Percentiles rank a stretch among this genome's conserved stretches.
phyloP scores from a whole-genome alignment of 1,140 invertebrate species.

The Thaumatotibia leucotreta region DNA sequence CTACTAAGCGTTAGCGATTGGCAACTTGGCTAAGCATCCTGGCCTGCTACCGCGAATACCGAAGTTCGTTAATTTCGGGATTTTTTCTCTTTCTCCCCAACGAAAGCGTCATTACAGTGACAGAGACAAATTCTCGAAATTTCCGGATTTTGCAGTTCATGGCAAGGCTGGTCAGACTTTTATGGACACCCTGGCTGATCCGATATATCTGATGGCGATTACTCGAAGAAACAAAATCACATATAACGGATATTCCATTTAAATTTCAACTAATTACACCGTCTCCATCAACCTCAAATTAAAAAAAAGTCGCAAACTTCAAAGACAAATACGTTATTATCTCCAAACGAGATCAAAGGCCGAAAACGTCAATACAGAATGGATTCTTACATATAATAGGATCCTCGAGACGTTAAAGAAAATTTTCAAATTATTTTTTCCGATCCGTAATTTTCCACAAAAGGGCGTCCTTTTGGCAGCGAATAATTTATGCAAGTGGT shows the following conservation, averaged over 20 bases:
- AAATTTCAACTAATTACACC: neutral
- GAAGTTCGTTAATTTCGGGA: too few species aligned
- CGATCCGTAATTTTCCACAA: slow-evolving; percentile 55
- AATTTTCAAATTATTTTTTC: slow-evolving; percentile 65
- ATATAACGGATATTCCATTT: neutral
- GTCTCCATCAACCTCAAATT: neutral
- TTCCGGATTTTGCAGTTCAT: too few species aligned
- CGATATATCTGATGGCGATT: too few species aligned
- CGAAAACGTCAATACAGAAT: slow-evolving; percentile 51
- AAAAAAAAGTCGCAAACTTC: slow-evolving; percentile 32
- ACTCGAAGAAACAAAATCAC: neutral
- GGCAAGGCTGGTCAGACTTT: too few species aligned
- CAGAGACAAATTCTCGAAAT: too few species aligned
- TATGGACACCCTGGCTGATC: too few species aligned
- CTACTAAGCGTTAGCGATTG: too few species aligned
- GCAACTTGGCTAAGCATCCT: too few species aligned
- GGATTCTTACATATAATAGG: slow-evolving; percentile 55
- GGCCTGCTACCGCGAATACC: too few species aligned
- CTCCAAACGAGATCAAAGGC: slow-evolving; percentile 46
- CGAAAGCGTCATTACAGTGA: too few species aligned
- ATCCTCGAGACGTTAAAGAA: slow-evolving; percentile 34
- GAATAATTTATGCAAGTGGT: slow-evolving; percentile 73
- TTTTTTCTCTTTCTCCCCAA: too few species aligned
- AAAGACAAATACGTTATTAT: slow-evolving; percentile 61
- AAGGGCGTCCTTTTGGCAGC: slow-evolving; percentile 63